Conservation (phyloP, 2,888 invertebrate genomes). For the Empis stercorea region DNA sequence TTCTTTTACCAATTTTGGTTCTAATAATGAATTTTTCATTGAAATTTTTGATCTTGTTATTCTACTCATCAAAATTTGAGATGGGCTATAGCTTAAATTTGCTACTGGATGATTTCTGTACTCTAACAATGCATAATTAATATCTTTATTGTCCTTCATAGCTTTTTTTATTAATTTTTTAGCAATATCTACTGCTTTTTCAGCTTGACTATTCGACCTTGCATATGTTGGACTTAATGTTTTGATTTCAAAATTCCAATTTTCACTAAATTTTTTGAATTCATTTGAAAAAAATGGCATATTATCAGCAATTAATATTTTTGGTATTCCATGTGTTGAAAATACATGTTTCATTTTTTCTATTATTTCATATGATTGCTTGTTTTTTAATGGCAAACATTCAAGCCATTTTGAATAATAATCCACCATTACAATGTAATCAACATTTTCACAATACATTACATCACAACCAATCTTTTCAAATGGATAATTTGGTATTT, state of each 20-base stretch:
- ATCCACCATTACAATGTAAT: neutral
- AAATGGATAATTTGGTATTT: constrained; percentile 3
- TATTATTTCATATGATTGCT: constrained; percentile 3
- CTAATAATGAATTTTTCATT: too few relatives aligned
- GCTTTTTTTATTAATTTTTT: too few relatives aligned
- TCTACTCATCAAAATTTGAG: too few relatives aligned
- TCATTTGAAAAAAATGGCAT: constrained; percentile 5
- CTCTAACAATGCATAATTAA: too few relatives aligned
- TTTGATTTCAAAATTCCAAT: constrained; percentile 1
- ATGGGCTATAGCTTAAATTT: too few relatives aligned
- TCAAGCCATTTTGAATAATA: constrained; percentile 5
- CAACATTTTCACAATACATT: neutral
- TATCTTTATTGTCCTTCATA: too few relatives aligned
- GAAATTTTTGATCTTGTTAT: too few relatives aligned
- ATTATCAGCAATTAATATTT: constrained; percentile 4
- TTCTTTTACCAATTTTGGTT: too few relatives aligned
- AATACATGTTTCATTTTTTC: constrained; percentile 2
- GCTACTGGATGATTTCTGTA: too few relatives aligned
- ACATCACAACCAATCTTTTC: constrained; percentile 4
- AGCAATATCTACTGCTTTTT: too few relatives aligned
- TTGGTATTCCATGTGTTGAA: constrained; percentile 4
- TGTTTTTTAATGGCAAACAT: neutral
- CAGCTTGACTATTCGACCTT: too few relatives aligned
- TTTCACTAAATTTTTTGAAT: constrained; percentile 1
- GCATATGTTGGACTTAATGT: constrained; percentile 2